A percentile compares a stretch with the other conserved stretches of the same genome.
Evolutionary conservation across 2,113 vertebrate species (phyloP).

Genomic region (Forbesichthys papilliferus): DNA sequence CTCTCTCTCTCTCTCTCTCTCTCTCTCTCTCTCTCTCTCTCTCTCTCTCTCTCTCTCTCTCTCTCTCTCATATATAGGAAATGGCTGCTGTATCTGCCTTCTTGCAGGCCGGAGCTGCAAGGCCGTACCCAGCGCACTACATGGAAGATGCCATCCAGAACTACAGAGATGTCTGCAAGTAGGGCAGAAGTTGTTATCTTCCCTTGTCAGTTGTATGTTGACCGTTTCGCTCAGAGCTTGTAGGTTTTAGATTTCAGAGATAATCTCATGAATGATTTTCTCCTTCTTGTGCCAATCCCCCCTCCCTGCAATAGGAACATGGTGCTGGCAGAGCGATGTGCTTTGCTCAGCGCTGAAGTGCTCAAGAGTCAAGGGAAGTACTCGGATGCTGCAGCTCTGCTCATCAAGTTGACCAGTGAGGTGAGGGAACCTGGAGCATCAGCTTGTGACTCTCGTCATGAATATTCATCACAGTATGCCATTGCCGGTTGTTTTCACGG

Average conservation of each 20-base stretch:
- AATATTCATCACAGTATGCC: background rate
- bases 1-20: too few species aligned
- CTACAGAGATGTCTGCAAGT: slow-evolving; percentile 97
- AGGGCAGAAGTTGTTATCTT: slow-evolving; percentile 43
- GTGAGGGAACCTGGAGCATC: slow-evolving; percentile 67
- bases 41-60: background rate
- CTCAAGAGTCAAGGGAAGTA: slow-evolving; percentile 97
- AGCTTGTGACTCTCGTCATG: background rate
- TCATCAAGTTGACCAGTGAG: slow-evolving; percentile 98
- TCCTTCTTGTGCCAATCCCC: background rate
- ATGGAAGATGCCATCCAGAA: slow-evolving; percentile 99
- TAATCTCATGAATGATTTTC: background rate
- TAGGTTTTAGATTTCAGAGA: too few species aligned
- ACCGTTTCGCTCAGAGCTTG: background rate
- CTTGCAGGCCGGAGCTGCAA: slow-evolving; percentile 88
- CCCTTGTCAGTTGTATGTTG: background rate
- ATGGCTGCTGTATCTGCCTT: slow-evolving; percentile 98
- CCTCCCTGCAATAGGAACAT: slow-evolving; percentile 81
- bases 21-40: slow-evolving; percentile 3
- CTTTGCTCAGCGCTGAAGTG: slow-evolving; percentile 92
- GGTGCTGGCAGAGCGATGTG: slow-evolving; percentile 93
- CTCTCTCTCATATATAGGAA: slow-evolving; percentile 76
- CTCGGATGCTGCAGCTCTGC: slow-evolving; percentile 92
- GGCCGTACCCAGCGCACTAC: slow-evolving; percentile 95
- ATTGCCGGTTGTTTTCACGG: background rate